Percentiles rank a stretch among this genome's conserved stretches.
Evolutionary conservation across 1,140 invertebrate genomes (phyloP).

Genomic region (Bombus picipes): DNA sequence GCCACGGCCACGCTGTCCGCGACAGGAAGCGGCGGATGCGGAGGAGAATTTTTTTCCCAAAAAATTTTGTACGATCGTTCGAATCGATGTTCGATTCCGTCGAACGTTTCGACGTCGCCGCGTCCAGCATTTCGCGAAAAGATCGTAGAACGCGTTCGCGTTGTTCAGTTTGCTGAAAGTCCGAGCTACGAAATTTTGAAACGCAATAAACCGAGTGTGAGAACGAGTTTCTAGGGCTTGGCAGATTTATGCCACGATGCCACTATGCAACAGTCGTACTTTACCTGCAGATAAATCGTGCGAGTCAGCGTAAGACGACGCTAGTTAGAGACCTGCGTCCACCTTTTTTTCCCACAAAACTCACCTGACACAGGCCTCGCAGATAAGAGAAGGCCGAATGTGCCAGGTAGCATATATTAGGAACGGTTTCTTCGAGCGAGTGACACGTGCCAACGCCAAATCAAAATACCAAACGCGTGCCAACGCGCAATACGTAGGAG

Average conservation of each 20-base stretch:
- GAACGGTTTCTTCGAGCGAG: neutral
- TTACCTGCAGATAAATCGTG: conserved; percentile 76
- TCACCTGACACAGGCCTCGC: conserved; percentile 76
- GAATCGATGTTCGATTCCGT: neutral
- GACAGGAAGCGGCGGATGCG: conserved; percentile 46
- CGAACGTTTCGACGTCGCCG: neutral
- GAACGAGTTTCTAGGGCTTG: conserved; percentile 52
- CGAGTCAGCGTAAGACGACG: conserved; percentile 75
- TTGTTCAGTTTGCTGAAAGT: too few species aligned
- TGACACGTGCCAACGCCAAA: conserved; percentile 16
- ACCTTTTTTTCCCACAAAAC: conserved; percentile 81
- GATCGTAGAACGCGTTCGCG: too few species aligned
- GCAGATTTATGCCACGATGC: conserved; percentile 53
- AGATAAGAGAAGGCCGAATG: conserved; percentile 70
- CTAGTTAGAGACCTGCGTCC: conserved; percentile 70
- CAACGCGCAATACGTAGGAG: neutral
- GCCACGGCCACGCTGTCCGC: neutral
- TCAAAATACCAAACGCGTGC: neutral
- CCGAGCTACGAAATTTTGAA: conserved; percentile 5
- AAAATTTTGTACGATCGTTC: neutral
- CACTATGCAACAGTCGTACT: conserved; percentile 55
- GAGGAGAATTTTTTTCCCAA: neutral
- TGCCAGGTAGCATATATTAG: conserved; percentile 47
- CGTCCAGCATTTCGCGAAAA: neutral
- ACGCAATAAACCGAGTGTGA: conserved; percentile 52